phyloP scores from a whole-genome alignment of 2,888 invertebrate genomes.

The Nephrotoma appendiculata region DNA sequence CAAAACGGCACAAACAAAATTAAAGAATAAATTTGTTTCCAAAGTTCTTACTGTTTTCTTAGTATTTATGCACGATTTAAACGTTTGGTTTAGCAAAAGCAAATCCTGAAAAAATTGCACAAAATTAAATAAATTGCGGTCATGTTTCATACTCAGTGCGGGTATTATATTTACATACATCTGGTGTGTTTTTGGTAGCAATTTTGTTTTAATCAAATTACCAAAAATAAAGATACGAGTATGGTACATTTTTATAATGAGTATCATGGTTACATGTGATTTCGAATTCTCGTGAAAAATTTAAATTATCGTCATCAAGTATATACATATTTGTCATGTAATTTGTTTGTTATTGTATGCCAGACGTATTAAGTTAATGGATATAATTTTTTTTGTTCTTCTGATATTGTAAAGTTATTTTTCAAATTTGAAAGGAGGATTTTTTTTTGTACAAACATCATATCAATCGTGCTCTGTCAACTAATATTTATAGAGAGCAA shows the following conservation, averaged over 20 bases:
- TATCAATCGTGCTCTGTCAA: too few species aligned
- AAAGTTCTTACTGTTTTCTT: neutral
- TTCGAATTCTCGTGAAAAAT: neutral
- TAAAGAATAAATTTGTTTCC: neutral
- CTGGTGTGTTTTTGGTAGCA: neutral
- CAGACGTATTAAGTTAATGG: neutral
- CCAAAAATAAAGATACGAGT: neutral
- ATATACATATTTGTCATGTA: neutral
- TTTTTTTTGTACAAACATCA: too few species aligned
- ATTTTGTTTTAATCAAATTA: neutral
- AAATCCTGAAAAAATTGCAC: neutral
- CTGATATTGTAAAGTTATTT: neutral
- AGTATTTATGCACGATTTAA: neutral
- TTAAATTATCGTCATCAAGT: neutral
- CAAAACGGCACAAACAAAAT: neutral
- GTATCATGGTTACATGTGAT: neutral
- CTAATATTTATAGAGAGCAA: too few species aligned
- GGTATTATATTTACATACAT: neutral
- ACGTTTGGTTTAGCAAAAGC: neutral
- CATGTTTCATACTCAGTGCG: neutral
- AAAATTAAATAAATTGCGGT: neutral
- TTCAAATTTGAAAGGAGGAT: too few species aligned
- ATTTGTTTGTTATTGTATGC: neutral
- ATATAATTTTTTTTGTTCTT: neutral
- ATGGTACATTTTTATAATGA: neutral